Base-by-base conservation (phyloP, 2,113 vertebrate genomes). In the Sinosuthora webbiana region DNA sequence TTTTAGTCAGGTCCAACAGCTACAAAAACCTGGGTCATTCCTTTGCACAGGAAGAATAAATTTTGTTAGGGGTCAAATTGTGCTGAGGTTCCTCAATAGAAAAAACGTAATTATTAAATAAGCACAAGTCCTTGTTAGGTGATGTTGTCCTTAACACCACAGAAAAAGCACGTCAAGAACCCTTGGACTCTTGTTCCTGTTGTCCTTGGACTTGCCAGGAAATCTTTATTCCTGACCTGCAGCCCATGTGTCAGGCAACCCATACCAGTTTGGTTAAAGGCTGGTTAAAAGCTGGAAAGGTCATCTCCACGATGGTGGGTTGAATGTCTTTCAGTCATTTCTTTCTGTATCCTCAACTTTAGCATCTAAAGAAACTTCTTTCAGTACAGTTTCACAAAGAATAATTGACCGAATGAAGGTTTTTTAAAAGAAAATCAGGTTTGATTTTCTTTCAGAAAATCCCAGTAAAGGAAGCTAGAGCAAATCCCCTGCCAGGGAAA, bases 241-340 rank as follows among this genome's bases (percentile, higher is more conserved):
- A 60, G 37, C 12, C 53, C 44, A 2, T 6, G 27, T 60, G 44
- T 49, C 1, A 0, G 53, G 41, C 22, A 80, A 49, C 13, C 5
- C 64, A 42, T 7, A 21, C 2, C 2, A 9, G 11, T 24, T 41
- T 49, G n/a, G 16, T 63, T 33, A 68, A 70, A 93, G 42, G 5
- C 22, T 77, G 59, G 12, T n/a, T n/a, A n/a, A n/a, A n/a, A n/a
- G n/a, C n/a, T 50, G 45, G 60, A 74, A 77, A 70, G 35, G 25
- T 6, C 23, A 23, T 45, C 59, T 70, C 33, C 28, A 74, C n/a
- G n/a, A n/a, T n/a, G n/a, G n/a, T 0, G 0, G 5, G 13, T 1
- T 78, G 53, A 44, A 60, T 2, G 4, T 55, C 11, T 31, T 45
- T 14, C 78, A 53, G 9, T 45, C 52, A 37, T 14, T 50, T 64